Conservation (phyloP, 2,888 invertebrate species). For the Papilio protenor region DNA sequence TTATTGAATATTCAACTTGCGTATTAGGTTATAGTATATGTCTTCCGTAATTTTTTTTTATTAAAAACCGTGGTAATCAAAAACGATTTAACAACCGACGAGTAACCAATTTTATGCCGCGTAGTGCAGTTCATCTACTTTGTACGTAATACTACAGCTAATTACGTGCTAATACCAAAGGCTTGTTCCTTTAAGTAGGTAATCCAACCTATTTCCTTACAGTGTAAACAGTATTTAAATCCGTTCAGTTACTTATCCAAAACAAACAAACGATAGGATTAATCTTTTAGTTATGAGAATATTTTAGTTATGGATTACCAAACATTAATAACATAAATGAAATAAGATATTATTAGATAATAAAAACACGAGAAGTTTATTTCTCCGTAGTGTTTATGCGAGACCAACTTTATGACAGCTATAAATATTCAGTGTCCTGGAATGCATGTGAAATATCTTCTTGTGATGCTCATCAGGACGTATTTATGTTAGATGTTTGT, state of each 20-base stretch:
- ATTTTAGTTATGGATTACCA: background rate
- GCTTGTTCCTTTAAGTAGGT: background rate
- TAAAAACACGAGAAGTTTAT: slow-evolving; percentile 16
- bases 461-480: slow-evolving; percentile 10
- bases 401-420: slow-evolving; percentile 17
- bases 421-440: slow-evolving; percentile 23
- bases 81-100: background rate
- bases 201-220: background rate
- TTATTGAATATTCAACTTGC: background rate
- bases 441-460: slow-evolving; percentile 5
- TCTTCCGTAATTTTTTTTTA: too few species aligned
- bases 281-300: background rate
- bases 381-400: slow-evolving; percentile 20
- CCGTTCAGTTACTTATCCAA: background rate
- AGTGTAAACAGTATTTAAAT: background rate
- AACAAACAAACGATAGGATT: slow-evolving; percentile 3
- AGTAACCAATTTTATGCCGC: background rate
- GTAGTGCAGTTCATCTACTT: background rate
- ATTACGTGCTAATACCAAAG: background rate
- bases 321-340: slow-evolving; percentile 23
- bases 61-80: background rate
- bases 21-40: background rate
- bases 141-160: background rate
- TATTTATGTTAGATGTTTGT: background rate
- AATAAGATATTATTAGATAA: slow-evolving; percentile 19